Conservation (phyloP, 1,140 invertebrate species). For the Homarus americanus region DNA sequence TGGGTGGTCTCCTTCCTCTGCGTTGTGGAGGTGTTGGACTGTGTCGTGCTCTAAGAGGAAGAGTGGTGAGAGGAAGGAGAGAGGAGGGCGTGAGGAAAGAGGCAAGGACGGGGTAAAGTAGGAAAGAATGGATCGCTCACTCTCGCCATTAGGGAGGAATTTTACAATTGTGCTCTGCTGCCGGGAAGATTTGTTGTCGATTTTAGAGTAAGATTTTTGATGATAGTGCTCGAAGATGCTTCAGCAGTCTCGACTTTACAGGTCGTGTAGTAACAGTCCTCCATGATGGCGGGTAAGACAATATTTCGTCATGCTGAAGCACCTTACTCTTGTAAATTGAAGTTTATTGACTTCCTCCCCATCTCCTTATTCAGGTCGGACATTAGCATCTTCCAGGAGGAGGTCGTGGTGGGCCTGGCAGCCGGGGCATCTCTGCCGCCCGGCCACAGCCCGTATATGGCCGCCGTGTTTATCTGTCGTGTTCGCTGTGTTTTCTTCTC, state of each 20-base stretch:
- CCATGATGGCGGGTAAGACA: constrained; percentile 18
- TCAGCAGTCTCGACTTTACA: background rate
- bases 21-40: background rate
- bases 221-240: background rate
- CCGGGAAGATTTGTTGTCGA: background rate
- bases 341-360: constrained; percentile 52
- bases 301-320: constrained; percentile 41
- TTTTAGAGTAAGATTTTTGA: background rate
- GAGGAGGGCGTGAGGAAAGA: background rate
- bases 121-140: background rate
- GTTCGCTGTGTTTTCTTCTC: constrained; percentile 20
- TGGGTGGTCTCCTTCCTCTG: background rate
- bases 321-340: constrained; percentile 38
- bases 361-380: constrained; percentile 3
- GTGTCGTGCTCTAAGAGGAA: background rate
- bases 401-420: constrained; percentile 11
- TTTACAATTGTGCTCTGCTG: background rate
- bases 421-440: background rate
- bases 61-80: background rate
- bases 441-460: constrained; percentile 22
- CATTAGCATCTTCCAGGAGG: constrained; percentile 25
- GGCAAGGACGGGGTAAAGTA: background rate
- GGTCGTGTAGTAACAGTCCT: background rate
- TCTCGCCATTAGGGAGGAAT: background rate
- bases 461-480: constrained; percentile 33